These are phyloP conservation scores for Cantharis lateralis DNA, from an alignment of 2,888 invertebrate species.

Conservation along the genomic window DNA sequence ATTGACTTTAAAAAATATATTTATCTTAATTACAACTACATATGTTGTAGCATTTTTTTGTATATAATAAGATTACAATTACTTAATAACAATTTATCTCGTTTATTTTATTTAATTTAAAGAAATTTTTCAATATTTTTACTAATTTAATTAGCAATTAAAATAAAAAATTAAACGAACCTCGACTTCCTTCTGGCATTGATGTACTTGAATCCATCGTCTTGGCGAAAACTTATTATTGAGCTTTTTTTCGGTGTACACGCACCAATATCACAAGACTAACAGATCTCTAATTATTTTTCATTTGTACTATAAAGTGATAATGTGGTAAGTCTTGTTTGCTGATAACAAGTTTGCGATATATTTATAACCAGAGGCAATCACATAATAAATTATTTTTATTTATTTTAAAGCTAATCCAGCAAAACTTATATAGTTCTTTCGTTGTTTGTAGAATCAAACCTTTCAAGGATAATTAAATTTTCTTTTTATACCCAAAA, in stretches of 20 bases:
- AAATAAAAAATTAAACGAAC: not conserved
- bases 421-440: not conserved
- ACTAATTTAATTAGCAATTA: not conserved
- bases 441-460: not conserved
- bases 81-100: no score
- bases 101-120: no score
- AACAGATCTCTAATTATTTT: not conserved
- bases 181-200: not conserved
- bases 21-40: no score
- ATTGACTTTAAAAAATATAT: no score
- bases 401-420: not conserved
- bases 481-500: not conserved
- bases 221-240: not conserved
- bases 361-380: not conserved
- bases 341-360: not conserved
- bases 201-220: not conserved
- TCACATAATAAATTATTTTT: not conserved
- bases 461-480: not conserved
- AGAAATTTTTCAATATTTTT: not conserved
- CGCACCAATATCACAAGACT: not conserved
- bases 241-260: not conserved
- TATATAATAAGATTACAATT: no score
- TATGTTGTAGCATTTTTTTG: no score
- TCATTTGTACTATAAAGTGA: not conserved
- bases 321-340: not conserved